These are phyloP conservation scores for Tetramorium bicarinatum DNA, from an alignment of 2,888 invertebrate species.

Conservation along the genomic window DNA sequence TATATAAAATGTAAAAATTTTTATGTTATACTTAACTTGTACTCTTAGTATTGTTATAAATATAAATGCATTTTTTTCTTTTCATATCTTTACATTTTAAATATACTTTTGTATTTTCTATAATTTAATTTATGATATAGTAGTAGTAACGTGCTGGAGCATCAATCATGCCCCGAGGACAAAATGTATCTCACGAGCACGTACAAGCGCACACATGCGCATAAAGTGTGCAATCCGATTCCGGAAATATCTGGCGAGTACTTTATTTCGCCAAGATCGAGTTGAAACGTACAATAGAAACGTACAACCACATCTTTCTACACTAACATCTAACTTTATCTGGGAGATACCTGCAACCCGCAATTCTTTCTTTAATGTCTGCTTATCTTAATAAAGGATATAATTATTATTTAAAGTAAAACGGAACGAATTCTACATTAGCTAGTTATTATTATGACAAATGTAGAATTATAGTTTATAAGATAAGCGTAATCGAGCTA, in stretches of 20 bases:
- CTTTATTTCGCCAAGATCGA: conserved; percentile 8
- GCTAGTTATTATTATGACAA: conserved; percentile 3
- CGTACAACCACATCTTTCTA: not conserved
- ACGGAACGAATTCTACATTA: not conserved
- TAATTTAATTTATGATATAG: not conserved
- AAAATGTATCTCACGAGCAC: conserved; percentile 2
- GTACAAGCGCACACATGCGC: not conserved
- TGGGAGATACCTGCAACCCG: not conserved
- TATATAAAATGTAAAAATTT: not conserved
- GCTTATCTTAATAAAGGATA: not conserved
- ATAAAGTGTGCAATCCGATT: conserved; percentile 10
- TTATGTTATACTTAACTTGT: not conserved
- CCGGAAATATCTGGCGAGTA: not conserved
- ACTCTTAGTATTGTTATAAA: not conserved
- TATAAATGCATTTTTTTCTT: not conserved
- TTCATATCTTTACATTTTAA: not conserved
- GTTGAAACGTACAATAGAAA: not conserved
- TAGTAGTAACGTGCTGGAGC: not conserved
- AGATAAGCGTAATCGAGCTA: not conserved
- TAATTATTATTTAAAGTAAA: not conserved
- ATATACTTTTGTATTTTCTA: not conserved
- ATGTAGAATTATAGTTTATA: not conserved
- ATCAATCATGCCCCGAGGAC: conserved; percentile 7
- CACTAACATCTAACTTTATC: not conserved
- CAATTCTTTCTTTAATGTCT: not conserved